phyloP scores from a whole-genome alignment of 92 coral and sea anemone species.

The Scolanthus callimorphus region DNA sequence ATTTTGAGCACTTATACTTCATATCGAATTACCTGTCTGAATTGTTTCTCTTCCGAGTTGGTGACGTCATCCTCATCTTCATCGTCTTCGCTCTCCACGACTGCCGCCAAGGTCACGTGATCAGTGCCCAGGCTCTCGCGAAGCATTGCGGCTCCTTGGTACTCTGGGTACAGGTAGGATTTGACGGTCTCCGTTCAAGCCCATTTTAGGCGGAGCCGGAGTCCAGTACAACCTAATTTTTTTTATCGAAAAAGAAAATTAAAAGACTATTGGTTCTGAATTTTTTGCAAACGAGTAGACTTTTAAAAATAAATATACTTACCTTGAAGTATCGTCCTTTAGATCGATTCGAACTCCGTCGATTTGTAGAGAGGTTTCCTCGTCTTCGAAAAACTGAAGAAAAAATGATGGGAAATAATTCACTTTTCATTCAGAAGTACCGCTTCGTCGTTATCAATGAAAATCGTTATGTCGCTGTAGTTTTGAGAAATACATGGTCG shows the following conservation, averaged over 20 bases:
- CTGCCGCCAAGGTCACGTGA: slow-evolving; percentile 43
- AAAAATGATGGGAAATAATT: not conserved
- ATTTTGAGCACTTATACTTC: too few relatives aligned
- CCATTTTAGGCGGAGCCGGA: slow-evolving; percentile 99
- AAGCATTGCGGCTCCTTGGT: slow-evolving; percentile 77
- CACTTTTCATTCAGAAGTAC: not conserved
- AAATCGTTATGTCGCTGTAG: too few relatives aligned
- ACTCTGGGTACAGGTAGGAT: slow-evolving; percentile 79
- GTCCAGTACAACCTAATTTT: slow-evolving; percentile 96
- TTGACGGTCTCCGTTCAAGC: slow-evolving; percentile 74
- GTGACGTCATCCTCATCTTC: slow-evolving; percentile 59
- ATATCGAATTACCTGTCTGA: too few relatives aligned
- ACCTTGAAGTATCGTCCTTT: slow-evolving; percentile 91
- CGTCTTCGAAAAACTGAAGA: slow-evolving; percentile 60
- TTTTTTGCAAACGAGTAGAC: too few relatives aligned
- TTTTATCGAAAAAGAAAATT: too few relatives aligned
- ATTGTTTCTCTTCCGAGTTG: slow-evolving; percentile 47
- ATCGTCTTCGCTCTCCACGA: slow-evolving; percentile 65
- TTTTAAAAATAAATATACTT: not conserved
- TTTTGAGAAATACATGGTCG: too few relatives aligned
- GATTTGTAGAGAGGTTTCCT: slow-evolving; percentile 45
- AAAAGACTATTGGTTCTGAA: too few relatives aligned
- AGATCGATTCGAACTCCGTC: slow-evolving; percentile 74
- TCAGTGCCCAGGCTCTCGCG: slow-evolving; percentile 82
- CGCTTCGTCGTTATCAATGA: not conserved